Evolutionary conservation across 2,797 vertebrate genomes (phyloP), one percentile per base, ranked within the genome.

Genomic region (Caiman crocodilus): DNA sequence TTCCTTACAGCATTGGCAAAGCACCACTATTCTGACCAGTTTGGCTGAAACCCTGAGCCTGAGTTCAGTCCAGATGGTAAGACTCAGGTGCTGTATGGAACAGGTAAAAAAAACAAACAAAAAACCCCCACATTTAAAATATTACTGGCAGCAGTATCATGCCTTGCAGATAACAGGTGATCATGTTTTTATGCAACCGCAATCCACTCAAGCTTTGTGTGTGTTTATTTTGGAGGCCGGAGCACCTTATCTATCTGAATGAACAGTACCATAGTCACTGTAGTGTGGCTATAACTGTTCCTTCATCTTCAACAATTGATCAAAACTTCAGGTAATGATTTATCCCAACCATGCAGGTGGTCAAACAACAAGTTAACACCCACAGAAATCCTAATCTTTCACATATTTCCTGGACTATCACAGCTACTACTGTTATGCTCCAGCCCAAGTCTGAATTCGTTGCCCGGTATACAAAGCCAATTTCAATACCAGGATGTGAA

Each of bases 31-130:
- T 95, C 63, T 94, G 85, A 91, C 84, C 86, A 67, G 61, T 96
- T 50, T 92, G 92, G 60, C 81, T 95, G 85, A 76, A 92, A 42
- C 92, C 76, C 71, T 76, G 87, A 87, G 82, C 95, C 94, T 92
- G 87, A 93, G 14, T 17, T 86, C 82, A 59, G 84, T 60, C 76
- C 96, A 96, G 89, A 96, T 97, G 95, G 95, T 76, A 26, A 96
- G 60, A 21, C 58, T 94, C 94, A 96, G 95, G 79, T 94, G 88
- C 87, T 89, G 15, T 58, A 28, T 28, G 55, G 95, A 96, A 88
- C 76, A 96, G 80, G 79, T 96, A 81, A 92, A 95, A 88, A 10
- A 16, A 32, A 78, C 1, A 12, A 67, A 64, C 9, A 25, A 32
- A 26, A 73, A 4, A 50, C 26, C n/a, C n/a, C 1, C 1, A 56